Conservation (phyloP, 2,888 invertebrate species). For the Mylabris sibirica region DNA sequence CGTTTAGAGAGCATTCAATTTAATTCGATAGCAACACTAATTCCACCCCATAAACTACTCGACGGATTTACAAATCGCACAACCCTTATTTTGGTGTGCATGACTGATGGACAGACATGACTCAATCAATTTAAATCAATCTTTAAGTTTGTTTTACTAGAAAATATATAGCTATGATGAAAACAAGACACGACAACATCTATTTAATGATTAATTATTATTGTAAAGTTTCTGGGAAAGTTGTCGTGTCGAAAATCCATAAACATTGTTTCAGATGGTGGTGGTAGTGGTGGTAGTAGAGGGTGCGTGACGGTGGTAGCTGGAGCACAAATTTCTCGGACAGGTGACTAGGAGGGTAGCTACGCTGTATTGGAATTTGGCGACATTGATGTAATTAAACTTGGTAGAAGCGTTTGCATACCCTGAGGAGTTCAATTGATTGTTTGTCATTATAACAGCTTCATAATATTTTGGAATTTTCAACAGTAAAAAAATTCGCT, state of each 20-base stretch:
- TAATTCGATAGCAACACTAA: slow-evolving; percentile 21
- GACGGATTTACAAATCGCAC: background rate
- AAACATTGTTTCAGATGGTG: slow-evolving; percentile 12
- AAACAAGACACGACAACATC: background rate
- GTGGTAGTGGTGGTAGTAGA: background rate
- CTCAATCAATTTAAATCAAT: slow-evolving; percentile 1
- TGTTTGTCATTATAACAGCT: too few species aligned
- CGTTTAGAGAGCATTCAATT: slow-evolving; percentile 31
- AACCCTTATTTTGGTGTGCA: background rate
- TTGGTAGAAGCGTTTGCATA: slow-evolving; percentile 36
- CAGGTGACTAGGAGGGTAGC: slow-evolving; percentile 43
- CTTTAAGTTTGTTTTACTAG: background rate
- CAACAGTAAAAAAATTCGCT: background rate
- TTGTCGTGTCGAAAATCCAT: slow-evolving; percentile 15
- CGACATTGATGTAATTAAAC: slow-evolving; percentile 52
- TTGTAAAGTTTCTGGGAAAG: background rate
- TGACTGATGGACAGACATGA: background rate
- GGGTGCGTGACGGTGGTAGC: slow-evolving; percentile 9
- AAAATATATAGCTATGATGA: background rate
- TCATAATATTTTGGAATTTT: background rate
- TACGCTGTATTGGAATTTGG: slow-evolving; percentile 50
- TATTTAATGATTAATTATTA: slow-evolving; percentile 1
- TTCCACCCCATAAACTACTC: background rate
- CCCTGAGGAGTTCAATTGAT: too few species aligned
- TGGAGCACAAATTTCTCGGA: slow-evolving; percentile 22